Percentiles rank a stretch among this genome's conserved stretches.
phyloP scores from a whole-genome alignment of 2,888 invertebrate genomes.

The Belgica antarctica region DNA sequence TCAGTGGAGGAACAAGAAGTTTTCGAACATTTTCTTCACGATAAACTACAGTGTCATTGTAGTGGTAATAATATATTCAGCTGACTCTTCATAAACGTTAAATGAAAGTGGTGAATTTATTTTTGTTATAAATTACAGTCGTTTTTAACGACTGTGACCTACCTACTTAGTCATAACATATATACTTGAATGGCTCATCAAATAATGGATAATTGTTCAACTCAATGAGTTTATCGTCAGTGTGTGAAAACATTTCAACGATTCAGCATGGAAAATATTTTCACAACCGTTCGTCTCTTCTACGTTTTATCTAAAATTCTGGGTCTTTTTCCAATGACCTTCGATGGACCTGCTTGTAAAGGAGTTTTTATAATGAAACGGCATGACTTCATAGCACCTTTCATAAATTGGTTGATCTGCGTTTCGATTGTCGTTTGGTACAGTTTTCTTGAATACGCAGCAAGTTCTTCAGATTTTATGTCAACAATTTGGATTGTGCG shows the following conservation, averaged over 20 bases:
- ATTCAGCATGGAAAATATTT: not conserved
- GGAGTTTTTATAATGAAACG: not conserved
- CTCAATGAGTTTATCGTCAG: too few species aligned
- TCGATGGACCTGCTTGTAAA: not conserved
- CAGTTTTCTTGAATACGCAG: too few species aligned
- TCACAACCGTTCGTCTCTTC: not conserved
- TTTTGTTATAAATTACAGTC: too few species aligned
- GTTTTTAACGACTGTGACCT: too few species aligned
- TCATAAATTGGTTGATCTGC: too few species aligned
- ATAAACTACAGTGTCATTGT: not conserved
- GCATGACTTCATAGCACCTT: not conserved
- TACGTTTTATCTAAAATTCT: not conserved
- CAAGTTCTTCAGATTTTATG: too few species aligned
- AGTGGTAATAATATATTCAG: not conserved
- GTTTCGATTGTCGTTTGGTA: not conserved
- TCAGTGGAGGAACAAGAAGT: not conserved
- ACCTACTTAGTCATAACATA: too few species aligned
- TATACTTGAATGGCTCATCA: too few species aligned
- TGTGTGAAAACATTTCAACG: not conserved
- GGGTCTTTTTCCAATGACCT: not conserved
- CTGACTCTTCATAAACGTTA: too few species aligned
- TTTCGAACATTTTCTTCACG: not conserved
- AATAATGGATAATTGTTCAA: not conserved
- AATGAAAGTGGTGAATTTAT: too few species aligned
- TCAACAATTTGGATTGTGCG: too few species aligned